phyloP scores from a whole-genome alignment of 2,888 invertebrate species.

The Pycnomerus fuliginosus region DNA sequence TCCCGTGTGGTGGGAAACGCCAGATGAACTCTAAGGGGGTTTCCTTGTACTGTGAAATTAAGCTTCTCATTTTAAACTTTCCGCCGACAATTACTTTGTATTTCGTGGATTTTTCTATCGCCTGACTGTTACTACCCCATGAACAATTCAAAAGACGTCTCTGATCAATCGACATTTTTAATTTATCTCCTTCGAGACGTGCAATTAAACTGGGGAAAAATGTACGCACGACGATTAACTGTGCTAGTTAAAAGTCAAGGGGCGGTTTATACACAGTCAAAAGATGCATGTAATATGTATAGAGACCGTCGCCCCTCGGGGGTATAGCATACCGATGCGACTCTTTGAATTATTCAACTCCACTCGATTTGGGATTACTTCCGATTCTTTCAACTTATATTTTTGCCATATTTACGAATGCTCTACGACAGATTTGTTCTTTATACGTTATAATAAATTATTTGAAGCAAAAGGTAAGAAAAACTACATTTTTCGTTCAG shows the following conservation, averaged over 20 bases:
- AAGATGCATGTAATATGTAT: slow-evolving; percentile 24
- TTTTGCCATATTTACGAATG: slow-evolving; percentile 32
- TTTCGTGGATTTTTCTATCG: slow-evolving; percentile 5
- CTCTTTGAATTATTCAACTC: slow-evolving; percentile 42
- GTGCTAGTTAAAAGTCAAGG: slow-evolving; percentile 22
- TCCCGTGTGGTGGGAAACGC: slow-evolving; percentile 14
- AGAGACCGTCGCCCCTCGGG: slow-evolving; percentile 31
- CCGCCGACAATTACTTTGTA: slow-evolving; percentile 5
- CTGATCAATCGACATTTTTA: slow-evolving; percentile 23
- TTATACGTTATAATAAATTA: too few relatives aligned
- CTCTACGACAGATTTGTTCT: slow-evolving; percentile 26
- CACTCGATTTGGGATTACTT: slow-evolving; percentile 43
- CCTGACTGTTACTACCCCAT: slow-evolving; percentile 15
- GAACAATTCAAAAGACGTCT: slow-evolving; percentile 10
- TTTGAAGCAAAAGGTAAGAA: too few relatives aligned
- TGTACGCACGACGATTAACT: slow-evolving; percentile 13
- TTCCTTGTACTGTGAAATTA: slow-evolving; percentile 19
- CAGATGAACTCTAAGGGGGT: slow-evolving; percentile 20
- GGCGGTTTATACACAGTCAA: slow-evolving; percentile 23
- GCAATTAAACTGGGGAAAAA: slow-evolving; percentile 15
- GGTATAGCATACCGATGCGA: slow-evolving; percentile 40
- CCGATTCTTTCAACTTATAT: slow-evolving; percentile 42
- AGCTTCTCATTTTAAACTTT: slow-evolving; percentile 16
- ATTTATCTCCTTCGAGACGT: slow-evolving; percentile 13
- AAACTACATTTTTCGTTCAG: slow-evolving; percentile 26